A percentile compares a stretch with the other conserved stretches of the same genome.
These are phyloP conservation scores for Chlorops oryzae DNA, from an alignment of 1,140 invertebrate species.

Conservation along the genomic window DNA sequence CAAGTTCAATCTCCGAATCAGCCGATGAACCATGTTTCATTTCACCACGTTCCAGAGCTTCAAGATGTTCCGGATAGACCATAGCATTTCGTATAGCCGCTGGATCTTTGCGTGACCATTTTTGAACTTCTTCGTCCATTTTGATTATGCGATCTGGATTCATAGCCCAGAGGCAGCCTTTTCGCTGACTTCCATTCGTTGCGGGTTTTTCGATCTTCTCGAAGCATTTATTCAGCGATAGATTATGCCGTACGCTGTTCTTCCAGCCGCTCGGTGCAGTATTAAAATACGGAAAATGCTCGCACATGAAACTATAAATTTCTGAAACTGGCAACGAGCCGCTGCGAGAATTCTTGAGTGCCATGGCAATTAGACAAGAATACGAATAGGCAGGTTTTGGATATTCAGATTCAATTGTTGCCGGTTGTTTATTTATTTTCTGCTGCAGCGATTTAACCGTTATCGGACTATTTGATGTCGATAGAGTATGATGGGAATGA, in stretches of 20 bases:
- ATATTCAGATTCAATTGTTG: slow-evolving; percentile 62
- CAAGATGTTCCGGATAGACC: slow-evolving; percentile 81
- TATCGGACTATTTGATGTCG: slow-evolving; percentile 5
- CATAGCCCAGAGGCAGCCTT: slow-evolving; percentile 93
- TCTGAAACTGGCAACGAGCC: slow-evolving; percentile 94
- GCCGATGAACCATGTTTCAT: slow-evolving; percentile 65
- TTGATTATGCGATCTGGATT: slow-evolving; percentile 90
- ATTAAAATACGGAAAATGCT: slow-evolving; percentile 97
- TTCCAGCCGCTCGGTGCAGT: slow-evolving; percentile 97
- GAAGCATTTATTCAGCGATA: slow-evolving; percentile 95
- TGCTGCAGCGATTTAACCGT: slow-evolving; percentile 49
- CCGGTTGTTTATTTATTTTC: slow-evolving; percentile 49
- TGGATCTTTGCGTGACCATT: slow-evolving; percentile 92
- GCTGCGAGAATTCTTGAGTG: slow-evolving; percentile 89
- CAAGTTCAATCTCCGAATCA: slow-evolving; percentile 51
- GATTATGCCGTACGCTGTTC: slow-evolving; percentile 92
- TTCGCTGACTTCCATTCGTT: slow-evolving; percentile 70
- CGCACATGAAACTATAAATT: slow-evolving; percentile 98
- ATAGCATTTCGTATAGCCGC: slow-evolving; percentile 78
- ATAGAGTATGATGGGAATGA: neutral
- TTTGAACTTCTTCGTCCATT: slow-evolving; percentile 96
- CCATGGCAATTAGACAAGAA: slow-evolving; percentile 95
- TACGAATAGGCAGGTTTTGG: slow-evolving; percentile 97
- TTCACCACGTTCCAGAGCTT: slow-evolving; percentile 74
- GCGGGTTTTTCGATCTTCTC: slow-evolving; percentile 93